phyloP scores from a whole-genome alignment of 2,888 invertebrate species.

The Metallyticus violacea region DNA sequence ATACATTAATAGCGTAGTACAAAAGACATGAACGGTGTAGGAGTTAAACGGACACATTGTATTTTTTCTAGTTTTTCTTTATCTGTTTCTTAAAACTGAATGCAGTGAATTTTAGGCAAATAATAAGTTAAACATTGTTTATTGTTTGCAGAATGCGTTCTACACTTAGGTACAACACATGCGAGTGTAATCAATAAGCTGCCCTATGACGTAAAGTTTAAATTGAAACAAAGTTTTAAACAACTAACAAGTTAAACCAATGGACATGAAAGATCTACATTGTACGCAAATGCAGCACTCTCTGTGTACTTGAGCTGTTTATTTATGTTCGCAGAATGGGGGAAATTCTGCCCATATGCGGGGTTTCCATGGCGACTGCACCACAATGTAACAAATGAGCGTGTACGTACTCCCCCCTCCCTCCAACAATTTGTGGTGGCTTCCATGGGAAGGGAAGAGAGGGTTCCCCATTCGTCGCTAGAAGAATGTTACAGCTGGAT shows the following conservation, averaged over 20 bases:
- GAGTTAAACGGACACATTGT: too few species aligned
- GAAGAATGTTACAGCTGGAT: neutral
- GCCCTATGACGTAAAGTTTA: neutral
- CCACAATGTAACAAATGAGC: neutral
- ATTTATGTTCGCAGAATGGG: neutral
- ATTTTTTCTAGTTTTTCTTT: too few species aligned
- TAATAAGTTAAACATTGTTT: too few species aligned
- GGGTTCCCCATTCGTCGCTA: neutral
- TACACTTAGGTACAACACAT: too few species aligned
- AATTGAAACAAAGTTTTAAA: neutral
- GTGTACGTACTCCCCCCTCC: neutral
- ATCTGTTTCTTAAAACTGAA: too few species aligned
- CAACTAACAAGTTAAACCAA: neutral
- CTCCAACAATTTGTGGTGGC: neutral
- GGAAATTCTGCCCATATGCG: neutral
- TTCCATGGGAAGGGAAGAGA: neutral
- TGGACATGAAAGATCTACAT: neutral
- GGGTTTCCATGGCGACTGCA: neutral
- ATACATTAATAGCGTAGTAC: too few species aligned
- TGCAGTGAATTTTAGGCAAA: too few species aligned
- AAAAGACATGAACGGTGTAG: too few species aligned
- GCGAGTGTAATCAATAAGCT: too few species aligned
- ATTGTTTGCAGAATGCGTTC: too few species aligned
- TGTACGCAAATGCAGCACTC: neutral
- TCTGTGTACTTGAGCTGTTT: neutral